Conservation (phyloP, 2,888 invertebrate genomes). For the Nomada fucata region DNA sequence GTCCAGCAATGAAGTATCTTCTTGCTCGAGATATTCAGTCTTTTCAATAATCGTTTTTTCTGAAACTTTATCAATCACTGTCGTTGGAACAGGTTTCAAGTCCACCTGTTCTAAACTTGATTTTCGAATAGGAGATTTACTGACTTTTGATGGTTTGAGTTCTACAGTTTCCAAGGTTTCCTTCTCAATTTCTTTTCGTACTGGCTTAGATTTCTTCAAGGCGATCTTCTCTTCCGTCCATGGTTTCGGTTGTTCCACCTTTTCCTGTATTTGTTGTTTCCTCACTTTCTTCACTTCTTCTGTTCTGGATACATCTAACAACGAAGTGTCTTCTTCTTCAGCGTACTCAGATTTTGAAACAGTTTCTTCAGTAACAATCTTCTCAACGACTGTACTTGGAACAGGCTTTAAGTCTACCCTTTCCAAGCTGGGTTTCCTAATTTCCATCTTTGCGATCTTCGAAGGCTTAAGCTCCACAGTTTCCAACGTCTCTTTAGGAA, state of each 20-base stretch:
- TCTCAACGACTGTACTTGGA: constrained; percentile 66
- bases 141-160: constrained; percentile 86
- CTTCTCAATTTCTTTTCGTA: constrained; percentile 83
- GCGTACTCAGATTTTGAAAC: constrained; percentile 75
- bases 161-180: constrained; percentile 85
- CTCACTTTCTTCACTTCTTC: constrained; percentile 48
- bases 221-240: constrained; percentile 77
- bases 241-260: constrained; percentile 75
- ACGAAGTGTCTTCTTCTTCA: constrained; percentile 70
- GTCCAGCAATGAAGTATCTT: constrained; percentile 61
- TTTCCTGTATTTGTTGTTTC: constrained; percentile 58
- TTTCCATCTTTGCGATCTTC: constrained; percentile 81
- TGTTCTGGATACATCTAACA: constrained; percentile 63
- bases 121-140: constrained; percentile 61
- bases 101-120: constrained; percentile 85
- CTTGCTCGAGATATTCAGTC: constrained; percentile 75
- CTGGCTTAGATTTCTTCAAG: constrained; percentile 84
- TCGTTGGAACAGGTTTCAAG: constrained; percentile 84
- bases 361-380: constrained; percentile 34
- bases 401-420: constrained; percentile 85
- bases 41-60: constrained; percentile 47
- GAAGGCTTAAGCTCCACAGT: constrained; percentile 86
- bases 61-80: constrained; percentile 31
- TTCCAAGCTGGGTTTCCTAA: constrained; percentile 81
- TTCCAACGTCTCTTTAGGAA: constrained; percentile 83